Evolutionary conservation across 2,888 invertebrate species (phyloP).

Genomic region (Iselma pallidipennis): DNA sequence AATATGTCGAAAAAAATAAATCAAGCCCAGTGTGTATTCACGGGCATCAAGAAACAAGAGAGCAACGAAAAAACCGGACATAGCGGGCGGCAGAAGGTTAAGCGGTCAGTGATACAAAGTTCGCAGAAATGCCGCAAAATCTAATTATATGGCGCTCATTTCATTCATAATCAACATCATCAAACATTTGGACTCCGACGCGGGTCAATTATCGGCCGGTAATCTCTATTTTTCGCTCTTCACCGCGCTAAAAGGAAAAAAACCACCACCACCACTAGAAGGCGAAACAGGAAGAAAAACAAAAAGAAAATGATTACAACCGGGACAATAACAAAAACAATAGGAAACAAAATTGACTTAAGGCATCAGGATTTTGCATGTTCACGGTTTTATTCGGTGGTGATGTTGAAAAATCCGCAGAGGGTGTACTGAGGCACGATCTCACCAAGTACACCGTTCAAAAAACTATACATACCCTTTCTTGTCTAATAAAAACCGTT

Average conservation of each 20-base stretch:
- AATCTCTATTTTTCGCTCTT: slow-evolving; percentile 14
- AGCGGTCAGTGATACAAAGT: slow-evolving; percentile 51
- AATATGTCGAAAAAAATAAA: slow-evolving; percentile 22
- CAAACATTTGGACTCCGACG: slow-evolving; percentile 34
- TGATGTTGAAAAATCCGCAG: background rate
- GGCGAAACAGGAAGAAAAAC: background rate
- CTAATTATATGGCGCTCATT: slow-evolving; percentile 51
- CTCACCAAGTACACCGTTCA: no score
- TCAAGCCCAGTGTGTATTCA: background rate
- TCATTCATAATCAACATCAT: slow-evolving; percentile 46
- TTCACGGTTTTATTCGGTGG: no score
- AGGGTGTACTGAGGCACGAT: background rate
- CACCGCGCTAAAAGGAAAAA: no score
- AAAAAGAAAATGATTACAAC: background rate
- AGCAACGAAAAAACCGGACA: slow-evolving; percentile 38
- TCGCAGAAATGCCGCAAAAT: slow-evolving; percentile 51
- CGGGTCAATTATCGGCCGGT: slow-evolving; percentile 25
- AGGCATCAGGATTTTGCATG: background rate
- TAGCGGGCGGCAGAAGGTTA: slow-evolving; percentile 50
- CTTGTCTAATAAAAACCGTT: slow-evolving; percentile 10
- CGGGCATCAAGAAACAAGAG: background rate
- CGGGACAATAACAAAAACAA: no score
- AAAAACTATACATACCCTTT: background rate
- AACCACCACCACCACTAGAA: no score
- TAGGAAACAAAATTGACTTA: no score